These are phyloP conservation scores for Tenthredo mesomela DNA, from an alignment of 2,888 invertebrate genomes.

Conservation along the genomic window DNA sequence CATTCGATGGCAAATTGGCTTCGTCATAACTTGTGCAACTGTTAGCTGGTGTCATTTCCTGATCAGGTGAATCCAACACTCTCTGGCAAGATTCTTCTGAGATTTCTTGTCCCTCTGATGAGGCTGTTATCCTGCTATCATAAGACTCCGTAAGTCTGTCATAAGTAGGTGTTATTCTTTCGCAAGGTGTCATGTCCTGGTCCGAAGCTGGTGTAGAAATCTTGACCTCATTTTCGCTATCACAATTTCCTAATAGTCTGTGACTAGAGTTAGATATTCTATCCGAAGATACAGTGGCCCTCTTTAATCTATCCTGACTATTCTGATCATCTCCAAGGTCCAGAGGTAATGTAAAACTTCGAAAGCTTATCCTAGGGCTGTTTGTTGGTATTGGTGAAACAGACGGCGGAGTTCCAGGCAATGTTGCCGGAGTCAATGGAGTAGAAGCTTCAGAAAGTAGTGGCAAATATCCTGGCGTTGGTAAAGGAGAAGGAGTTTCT, in stretches of 20 bases:
- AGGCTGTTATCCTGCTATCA: slow-evolving; percentile 58
- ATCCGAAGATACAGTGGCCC: slow-evolving; percentile 66
- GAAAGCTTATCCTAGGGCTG: slow-evolving; percentile 76
- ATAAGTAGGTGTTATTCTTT: slow-evolving; percentile 65
- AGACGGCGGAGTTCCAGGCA: slow-evolving; percentile 71
- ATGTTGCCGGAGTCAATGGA: slow-evolving; percentile 72
- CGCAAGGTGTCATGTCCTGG: slow-evolving; percentile 60
- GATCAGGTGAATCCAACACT: slow-evolving; percentile 64
- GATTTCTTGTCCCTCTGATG: slow-evolving; percentile 57
- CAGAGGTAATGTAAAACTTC: slow-evolving; percentile 74
- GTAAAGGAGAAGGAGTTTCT: slow-evolving; percentile 75
- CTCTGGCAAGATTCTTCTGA: slow-evolving; percentile 57
- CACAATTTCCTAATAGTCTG: slow-evolving; percentile 68
- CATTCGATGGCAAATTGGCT: not conserved
- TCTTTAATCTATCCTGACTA: slow-evolving; percentile 63
- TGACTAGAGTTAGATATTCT: slow-evolving; percentile 72
- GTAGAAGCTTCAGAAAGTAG: slow-evolving; percentile 75
- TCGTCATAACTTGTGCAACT: slow-evolving; percentile 54
- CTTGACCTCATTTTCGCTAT: slow-evolving; percentile 64
- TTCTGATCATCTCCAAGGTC: slow-evolving; percentile 69
- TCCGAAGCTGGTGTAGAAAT: slow-evolving; percentile 55
- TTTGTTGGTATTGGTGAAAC: slow-evolving; percentile 71
- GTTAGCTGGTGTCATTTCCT: slow-evolving; percentile 69
- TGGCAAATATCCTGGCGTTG: slow-evolving; percentile 75
- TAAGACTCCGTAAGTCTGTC: slow-evolving; percentile 62